Evolutionary conservation across 2,113 vertebrate genomes (phyloP).

Genomic region (Sigmodon hispidus): DNA sequence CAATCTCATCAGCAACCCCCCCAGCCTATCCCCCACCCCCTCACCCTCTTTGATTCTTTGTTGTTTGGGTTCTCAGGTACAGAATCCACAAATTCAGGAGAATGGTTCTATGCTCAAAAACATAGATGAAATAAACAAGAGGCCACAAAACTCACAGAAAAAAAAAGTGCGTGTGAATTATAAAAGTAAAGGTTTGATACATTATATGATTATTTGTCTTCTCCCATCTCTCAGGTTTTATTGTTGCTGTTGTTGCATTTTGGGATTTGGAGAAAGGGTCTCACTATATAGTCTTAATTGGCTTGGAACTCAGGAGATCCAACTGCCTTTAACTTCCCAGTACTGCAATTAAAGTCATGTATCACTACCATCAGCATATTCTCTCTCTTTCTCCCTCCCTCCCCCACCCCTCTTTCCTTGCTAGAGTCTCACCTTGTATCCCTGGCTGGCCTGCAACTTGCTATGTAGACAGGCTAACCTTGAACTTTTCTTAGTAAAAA

Average conservation of each 20-base stretch:
- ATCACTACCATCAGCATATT: too few relatives aligned
- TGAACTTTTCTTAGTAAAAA: too few relatives aligned
- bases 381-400: not conserved
- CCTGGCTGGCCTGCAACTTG: not conserved
- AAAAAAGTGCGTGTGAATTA: not conserved
- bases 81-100: not conserved
- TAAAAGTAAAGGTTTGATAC: not conserved
- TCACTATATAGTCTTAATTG: not conserved
- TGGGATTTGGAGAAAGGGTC: not conserved
- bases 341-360: not conserved
- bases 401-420: too few relatives aligned
- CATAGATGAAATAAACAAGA: not conserved
- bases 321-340: not conserved
- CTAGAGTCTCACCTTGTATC: not conserved
- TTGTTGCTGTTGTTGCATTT: not conserved
- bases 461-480: not conserved
- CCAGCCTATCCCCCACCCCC: not conserved
- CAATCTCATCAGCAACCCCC: not conserved
- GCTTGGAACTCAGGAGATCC: not conserved
- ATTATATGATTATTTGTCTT: not conserved
- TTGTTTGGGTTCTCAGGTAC: not conserved
- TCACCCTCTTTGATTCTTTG: not conserved
- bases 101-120: not conserved
- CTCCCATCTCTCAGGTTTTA: not conserved
- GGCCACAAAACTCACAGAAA: not conserved